Evolutionary conservation across 1,140 invertebrate genomes (phyloP).

Genomic region (Microplitis mediator): DNA sequence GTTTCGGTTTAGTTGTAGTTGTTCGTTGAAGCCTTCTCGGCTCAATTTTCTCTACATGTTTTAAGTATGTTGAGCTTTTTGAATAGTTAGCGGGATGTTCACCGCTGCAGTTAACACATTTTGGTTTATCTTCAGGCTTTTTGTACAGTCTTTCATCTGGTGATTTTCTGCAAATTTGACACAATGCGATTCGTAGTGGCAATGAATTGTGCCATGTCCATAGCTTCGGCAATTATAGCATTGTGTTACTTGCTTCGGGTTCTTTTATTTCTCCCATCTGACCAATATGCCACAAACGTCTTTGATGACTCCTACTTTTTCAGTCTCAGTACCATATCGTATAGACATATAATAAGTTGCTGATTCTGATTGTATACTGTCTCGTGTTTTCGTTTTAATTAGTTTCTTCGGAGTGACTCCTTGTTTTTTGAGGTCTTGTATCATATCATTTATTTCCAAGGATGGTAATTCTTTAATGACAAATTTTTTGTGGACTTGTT

Average conservation of each 20-base stretch:
- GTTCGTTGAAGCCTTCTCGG: too few species aligned
- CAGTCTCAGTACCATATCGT: background rate
- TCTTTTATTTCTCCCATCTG: constrained; percentile 23
- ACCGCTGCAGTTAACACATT: constrained; percentile 31
- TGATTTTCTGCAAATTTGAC: constrained; percentile 29
- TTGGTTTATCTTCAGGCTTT: background rate
- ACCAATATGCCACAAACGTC: background rate
- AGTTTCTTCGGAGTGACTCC: background rate
- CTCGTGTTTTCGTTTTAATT: background rate
- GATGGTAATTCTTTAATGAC: background rate
- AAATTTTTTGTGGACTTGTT: background rate
- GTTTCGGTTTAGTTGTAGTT: background rate
- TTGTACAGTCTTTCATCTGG: background rate
- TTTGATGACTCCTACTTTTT: constrained; percentile 20
- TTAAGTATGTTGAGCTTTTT: constrained; percentile 9
- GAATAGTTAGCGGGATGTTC: constrained; percentile 24
- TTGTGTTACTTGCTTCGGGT: constrained; percentile 28
- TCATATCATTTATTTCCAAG: background rate
- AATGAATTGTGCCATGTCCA: constrained; percentile 27
- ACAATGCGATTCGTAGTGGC: constrained; percentile 24
- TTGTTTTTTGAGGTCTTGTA: background rate
- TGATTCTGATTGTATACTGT: background rate
- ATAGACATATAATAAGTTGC: background rate
- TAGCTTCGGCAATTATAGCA: constrained; percentile 32
- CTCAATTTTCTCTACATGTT: constrained; percentile 10